Evolutionary conservation across 2,113 vertebrate genomes (phyloP), one percentile per base, ranked within the genome.

Genomic region (Ophthalmolycus amberensis): DNA sequence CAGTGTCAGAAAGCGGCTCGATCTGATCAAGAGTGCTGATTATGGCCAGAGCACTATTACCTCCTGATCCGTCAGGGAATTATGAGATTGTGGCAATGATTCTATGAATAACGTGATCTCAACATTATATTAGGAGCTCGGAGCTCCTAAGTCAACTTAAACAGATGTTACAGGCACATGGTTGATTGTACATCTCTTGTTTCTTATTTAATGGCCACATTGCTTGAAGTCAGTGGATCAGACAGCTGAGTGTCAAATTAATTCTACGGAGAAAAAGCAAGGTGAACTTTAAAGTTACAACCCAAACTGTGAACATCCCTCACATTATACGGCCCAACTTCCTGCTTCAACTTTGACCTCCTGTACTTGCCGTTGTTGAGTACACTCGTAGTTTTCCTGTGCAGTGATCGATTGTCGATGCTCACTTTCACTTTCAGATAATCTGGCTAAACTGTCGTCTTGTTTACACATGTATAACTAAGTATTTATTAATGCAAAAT

Each of bases 41-140:
- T 91, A 81, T 63, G 69, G 54, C 46, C n/a, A 16, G 0, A 65
- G 79, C 64, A 65, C 78, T 84, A 89, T 77, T 52, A 63, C 75
- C 25, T 72, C 52, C 42, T 85, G 80, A 89, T 89, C 84, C 62
- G 1, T 44, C 38, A 29, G 71, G 60, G 80, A 87, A 71, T 90
- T 71, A 85, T 60, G 68, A 81, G 74, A 90, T 90, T 83, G 56
- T 40, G 40, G 75, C 82, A 83, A 90, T 88, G 79, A 88, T 75
- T 85, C 79, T 46, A 77, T 88, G 79, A 86, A 82, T 90, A 76
- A 79, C 0, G 69, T 54, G 46, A 87, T 85, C 69, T 72, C 29
- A 29, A 84, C 63, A 44, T 83, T 82, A 82, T 73, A 79, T 79
- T 1, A 2, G 52, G 11, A 25, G 73, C 16, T 67, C 5, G 2